Percentiles rank a stretch among this genome's conserved stretches.
Conservation (phyloP, 2,888 invertebrate species). For the Perizoma affinitatum region DNA sequence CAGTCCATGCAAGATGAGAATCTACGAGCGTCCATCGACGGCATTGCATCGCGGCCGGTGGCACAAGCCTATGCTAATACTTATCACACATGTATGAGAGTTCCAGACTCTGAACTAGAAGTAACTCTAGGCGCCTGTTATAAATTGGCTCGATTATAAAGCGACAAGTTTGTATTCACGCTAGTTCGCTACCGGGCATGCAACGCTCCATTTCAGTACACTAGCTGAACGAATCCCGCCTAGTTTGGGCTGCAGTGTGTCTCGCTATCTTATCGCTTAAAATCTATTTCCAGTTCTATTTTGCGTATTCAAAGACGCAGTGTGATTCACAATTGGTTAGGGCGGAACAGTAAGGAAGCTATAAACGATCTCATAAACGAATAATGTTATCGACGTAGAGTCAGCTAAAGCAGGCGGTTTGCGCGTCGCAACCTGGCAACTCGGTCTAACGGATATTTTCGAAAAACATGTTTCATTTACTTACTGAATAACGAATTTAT, state of each 20-base stretch:
- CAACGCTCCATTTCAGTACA: conserved; percentile 49
- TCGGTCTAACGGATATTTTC: background rate
- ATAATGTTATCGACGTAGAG: background rate
- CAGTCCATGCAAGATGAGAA: conserved; percentile 10
- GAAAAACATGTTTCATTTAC: too few relatives aligned
- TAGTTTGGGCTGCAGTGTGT: conserved; percentile 44
- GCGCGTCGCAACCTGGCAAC: background rate
- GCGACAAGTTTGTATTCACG: conserved; percentile 58
- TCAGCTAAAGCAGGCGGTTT: too few relatives aligned
- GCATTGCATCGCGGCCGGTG: conserved; percentile 7
- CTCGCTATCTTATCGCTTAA: conserved; percentile 52
- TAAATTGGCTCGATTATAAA: conserved; percentile 64
- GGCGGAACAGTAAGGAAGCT: conserved; percentile 18
- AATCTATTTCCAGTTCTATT: conserved; percentile 47
- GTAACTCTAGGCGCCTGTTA: conserved; percentile 47
- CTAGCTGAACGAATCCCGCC: conserved; percentile 46
- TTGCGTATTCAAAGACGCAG: conserved; percentile 35
- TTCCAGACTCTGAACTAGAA: conserved; percentile 18
- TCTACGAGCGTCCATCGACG: background rate
- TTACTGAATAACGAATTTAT: too few relatives aligned
- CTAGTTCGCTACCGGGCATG: conserved; percentile 46
- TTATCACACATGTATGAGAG: conserved; percentile 13
- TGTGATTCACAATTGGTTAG: conserved; percentile 31
- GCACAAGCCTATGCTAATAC: conserved; percentile 13
- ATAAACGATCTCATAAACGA: conserved; percentile 18